phyloP scores from a whole-genome alignment of 1,140 invertebrate genomes.

The Whitmania pigra region DNA sequence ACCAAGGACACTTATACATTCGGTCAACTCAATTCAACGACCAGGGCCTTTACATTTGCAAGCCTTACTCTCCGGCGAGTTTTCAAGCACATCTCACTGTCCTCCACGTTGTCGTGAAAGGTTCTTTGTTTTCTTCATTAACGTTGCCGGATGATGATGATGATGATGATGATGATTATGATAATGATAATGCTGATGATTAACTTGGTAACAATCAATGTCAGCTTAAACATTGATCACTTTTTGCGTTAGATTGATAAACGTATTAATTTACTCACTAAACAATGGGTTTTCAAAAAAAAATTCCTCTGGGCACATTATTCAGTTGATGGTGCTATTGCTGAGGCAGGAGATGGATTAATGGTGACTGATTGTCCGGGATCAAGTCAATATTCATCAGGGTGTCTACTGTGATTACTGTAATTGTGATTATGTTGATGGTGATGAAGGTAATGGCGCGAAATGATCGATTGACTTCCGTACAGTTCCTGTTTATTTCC shows the following conservation, averaged over 20 bases:
- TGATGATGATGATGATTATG: background rate
- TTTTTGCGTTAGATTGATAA: background rate
- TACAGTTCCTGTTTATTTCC: slow-evolving; percentile 44
- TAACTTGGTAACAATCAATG: background rate
- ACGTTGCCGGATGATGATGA: background rate
- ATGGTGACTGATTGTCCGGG: background rate
- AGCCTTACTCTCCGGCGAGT: slow-evolving; percentile 84
- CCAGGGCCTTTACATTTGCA: slow-evolving; percentile 79
- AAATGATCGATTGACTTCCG: slow-evolving; percentile 1
- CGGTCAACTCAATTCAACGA: slow-evolving; percentile 39
- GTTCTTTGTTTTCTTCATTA: slow-evolving; percentile 24
- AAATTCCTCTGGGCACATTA: no score
- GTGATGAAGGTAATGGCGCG: background rate
- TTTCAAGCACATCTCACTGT: slow-evolving; percentile 76
- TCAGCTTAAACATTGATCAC: background rate
- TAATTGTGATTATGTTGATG: background rate
- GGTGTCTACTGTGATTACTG: background rate
- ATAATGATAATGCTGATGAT: no score
- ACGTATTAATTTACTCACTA: no score
- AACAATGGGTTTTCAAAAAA: no score
- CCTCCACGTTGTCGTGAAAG: slow-evolving; percentile 87
- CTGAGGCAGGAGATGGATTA: background rate
- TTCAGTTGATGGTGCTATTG: no score
- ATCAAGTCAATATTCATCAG: background rate
- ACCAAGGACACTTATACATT: slow-evolving; percentile 32